A percentile compares a stretch with the other conserved stretches of the same genome.
phyloP scores from a whole-genome alignment of 2,888 invertebrate species.

The Eupeodes luniger region DNA sequence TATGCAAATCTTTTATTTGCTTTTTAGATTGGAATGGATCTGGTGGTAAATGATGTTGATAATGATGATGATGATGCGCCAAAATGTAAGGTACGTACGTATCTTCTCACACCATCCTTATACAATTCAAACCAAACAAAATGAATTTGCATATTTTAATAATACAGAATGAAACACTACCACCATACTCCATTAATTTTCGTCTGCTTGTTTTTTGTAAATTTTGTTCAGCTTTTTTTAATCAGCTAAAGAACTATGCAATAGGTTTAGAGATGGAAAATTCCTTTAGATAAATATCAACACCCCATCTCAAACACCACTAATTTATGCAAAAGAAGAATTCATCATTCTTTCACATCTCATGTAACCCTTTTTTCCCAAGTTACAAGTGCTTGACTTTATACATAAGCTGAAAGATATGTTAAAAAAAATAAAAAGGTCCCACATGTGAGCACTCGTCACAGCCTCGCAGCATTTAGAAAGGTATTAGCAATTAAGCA shows the following conservation, averaged over 20 bases:
- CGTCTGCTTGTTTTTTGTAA: constrained; percentile 52
- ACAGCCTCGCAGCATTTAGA: constrained; percentile 53
- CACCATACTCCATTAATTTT: constrained; percentile 75
- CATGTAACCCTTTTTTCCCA: constrained; percentile 61
- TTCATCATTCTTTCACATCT: constrained; percentile 20
- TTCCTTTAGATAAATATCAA: constrained; percentile 59
- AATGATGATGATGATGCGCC: constrained; percentile 44
- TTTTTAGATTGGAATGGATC: constrained; percentile 66
- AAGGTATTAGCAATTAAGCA: constrained; percentile 75
- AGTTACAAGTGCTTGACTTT: constrained; percentile 56
- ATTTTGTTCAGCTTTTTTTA: constrained; percentile 17
- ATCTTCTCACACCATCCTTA: constrained; percentile 32
- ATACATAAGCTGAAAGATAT: neutral
- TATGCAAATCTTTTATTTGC: constrained; percentile 73
- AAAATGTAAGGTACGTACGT: constrained; percentile 18
- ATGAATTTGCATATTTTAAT: constrained; percentile 56
- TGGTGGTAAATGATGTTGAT: constrained; percentile 47
- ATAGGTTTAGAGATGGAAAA: constrained; percentile 23
- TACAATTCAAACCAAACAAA: constrained; percentile 9
- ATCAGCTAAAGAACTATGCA: constrained; percentile 56
- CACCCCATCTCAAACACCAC: constrained; percentile 23
- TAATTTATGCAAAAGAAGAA: constrained; percentile 63
- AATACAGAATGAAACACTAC: constrained; percentile 53
- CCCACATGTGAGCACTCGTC: constrained; percentile 55
- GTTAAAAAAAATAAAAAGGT: constrained; percentile 1